A percentile compares a stretch with the other conserved stretches of the same genome.
Conservation (phyloP, 2,888 invertebrate genomes). For the Gordius sp. region DNA sequence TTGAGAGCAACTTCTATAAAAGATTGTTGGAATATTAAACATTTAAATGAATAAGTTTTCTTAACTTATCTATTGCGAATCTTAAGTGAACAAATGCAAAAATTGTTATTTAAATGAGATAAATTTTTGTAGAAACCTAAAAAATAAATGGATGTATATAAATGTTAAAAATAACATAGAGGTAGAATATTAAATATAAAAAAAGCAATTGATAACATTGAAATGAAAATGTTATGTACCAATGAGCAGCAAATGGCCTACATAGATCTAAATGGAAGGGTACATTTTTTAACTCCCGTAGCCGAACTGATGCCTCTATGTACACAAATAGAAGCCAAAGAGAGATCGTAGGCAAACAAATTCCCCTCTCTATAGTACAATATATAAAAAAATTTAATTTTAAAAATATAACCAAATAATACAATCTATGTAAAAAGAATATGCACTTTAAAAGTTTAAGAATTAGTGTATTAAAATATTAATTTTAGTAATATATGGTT, state of each 20-base stretch:
- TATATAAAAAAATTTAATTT: constrained; percentile 16
- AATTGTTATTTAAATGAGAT: no score
- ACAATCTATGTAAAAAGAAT: no score
- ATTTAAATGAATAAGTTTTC: no score
- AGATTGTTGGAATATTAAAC: no score
- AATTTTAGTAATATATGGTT: no score
- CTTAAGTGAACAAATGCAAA: no score
- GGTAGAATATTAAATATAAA: constrained; percentile 12
- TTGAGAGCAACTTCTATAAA: no score
- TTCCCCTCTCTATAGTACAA: constrained; percentile 46
- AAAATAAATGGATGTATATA: neutral
- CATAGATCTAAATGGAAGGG: constrained; percentile 63
- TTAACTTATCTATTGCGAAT: no score
- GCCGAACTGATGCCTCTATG: constrained; percentile 62
- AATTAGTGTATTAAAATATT: no score
- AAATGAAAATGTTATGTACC: constrained; percentile 33
- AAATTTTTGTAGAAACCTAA: neutral
- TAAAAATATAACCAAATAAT: neutral
- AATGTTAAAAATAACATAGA: neutral
- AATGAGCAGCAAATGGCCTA: constrained; percentile 82
- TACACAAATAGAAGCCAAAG: constrained; percentile 78
- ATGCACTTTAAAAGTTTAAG: no score
- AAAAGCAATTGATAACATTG: no score
- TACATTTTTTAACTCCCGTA: constrained; percentile 44
- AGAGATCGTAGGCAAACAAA: constrained; percentile 71